Evolutionary conservation across 2,797 vertebrate species (phyloP).

Genomic region (Chelmon rostratus): DNA sequence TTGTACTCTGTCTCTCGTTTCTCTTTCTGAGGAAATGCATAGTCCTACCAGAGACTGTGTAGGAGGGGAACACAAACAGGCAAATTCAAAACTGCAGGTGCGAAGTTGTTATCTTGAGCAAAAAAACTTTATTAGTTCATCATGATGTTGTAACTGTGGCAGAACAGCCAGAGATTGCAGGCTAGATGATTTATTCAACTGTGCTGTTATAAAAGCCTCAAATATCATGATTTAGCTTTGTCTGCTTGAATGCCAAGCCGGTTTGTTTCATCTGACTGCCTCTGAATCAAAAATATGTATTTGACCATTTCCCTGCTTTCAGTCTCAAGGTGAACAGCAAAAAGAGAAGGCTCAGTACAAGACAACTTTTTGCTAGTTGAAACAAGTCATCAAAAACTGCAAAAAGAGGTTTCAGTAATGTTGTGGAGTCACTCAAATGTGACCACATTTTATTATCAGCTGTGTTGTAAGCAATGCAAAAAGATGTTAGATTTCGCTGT

Average conservation of each 20-base stretch:
- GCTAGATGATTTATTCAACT: not conserved
- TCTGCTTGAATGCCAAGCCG: not conserved
- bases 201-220: slow-evolving; percentile 7
- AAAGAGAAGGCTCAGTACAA: not conserved
- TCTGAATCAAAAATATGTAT: slow-evolving; percentile 20
- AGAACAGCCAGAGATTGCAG: not conserved
- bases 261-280: slow-evolving; percentile 15
- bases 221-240: not conserved
- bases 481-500: not conserved
- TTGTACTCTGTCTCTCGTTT: slow-evolving; percentile 1
- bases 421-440: not conserved
- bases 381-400: not conserved
- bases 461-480: not conserved
- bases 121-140: not conserved
- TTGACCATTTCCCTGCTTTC: not conserved
- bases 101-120: not conserved
- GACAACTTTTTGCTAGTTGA: not conserved
- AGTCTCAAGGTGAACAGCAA: slow-evolving; percentile 8
- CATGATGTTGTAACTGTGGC: not conserved
- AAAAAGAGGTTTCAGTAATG: not conserved
- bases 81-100: slow-evolving; percentile 27
- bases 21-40: slow-evolving; percentile 29
- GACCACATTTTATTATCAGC: not conserved
- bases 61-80: slow-evolving; percentile 32
- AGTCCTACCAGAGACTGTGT: slow-evolving; percentile 37